A percentile compares a stretch with the other conserved stretches of the same genome.
Evolutionary conservation across 2,113 vertebrate species (phyloP).

Genomic region (Enhydra lutris): DNA sequence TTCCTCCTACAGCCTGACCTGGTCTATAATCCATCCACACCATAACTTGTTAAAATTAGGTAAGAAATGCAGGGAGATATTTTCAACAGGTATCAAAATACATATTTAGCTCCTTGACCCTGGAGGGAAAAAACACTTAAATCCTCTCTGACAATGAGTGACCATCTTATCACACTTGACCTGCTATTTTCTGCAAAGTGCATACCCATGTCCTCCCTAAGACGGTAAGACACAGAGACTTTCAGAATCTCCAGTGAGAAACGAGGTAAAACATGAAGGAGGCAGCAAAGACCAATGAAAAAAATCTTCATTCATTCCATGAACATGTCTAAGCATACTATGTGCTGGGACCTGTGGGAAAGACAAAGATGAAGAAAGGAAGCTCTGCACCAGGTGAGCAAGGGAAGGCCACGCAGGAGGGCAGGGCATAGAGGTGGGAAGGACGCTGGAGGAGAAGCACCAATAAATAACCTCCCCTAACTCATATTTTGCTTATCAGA

Average conservation of each 20-base stretch:
- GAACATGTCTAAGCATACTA: neutral
- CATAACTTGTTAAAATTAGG: too few relatives aligned
- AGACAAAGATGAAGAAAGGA: neutral
- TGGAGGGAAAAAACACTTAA: too few relatives aligned
- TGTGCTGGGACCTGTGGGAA: neutral
- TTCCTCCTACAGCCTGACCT: too few relatives aligned
- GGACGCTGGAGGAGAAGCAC: rapidly evolving
- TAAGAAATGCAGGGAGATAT: too few relatives aligned
- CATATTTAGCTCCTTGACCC: too few relatives aligned
- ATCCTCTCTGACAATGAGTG: too few relatives aligned
- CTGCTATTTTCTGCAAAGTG: neutral
- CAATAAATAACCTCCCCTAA: neutral
- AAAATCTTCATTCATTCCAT: neutral
- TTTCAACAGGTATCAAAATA: too few relatives aligned
- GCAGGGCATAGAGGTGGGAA: neutral
- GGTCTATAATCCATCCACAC: too few relatives aligned
- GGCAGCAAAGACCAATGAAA: neutral
- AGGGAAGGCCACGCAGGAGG: neutral
- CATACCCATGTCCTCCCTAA: neutral
- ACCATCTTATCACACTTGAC: too few relatives aligned
- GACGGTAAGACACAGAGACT: neutral
- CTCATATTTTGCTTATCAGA: neutral
- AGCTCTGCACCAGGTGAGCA: neutral
- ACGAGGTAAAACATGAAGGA: neutral
- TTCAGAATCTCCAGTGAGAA: neutral